Evolutionary conservation across 2,797 vertebrate genomes (phyloP).

Genomic region (Neosilurus hyrtlii): DNA sequence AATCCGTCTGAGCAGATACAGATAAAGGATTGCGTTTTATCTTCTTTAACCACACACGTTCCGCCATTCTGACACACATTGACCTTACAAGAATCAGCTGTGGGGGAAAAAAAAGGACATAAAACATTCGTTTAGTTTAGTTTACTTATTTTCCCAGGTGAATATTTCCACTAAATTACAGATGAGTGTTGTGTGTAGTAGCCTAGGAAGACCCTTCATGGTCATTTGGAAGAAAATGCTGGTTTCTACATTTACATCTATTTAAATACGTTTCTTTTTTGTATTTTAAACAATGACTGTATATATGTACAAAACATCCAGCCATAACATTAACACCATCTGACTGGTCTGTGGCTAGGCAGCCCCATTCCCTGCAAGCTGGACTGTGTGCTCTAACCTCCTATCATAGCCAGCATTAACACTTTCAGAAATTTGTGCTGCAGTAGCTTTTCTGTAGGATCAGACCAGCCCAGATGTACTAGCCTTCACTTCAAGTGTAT

Average conservation of each 20-base stretch:
- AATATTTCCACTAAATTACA: neutral
- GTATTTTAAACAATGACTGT: neutral
- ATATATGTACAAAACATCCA: no score
- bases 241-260: no score
- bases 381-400: no score
- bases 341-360: no score
- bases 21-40: constrained; percentile 71
- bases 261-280: neutral
- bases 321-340: no score
- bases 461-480: no score
- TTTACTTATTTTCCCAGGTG: neutral
- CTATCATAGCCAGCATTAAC: no score
- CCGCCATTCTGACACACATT: constrained; percentile 87
- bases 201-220: neutral
- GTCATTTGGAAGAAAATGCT: neutral
- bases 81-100: constrained; percentile 84
- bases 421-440: no score
- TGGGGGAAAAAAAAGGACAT: constrained; percentile 18
- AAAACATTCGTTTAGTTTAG: neutral
- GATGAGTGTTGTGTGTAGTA: neutral
- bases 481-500: no score
- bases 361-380: no score
- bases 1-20: constrained; percentile 90
- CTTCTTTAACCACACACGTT: constrained; percentile 78
- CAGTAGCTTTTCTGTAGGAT: no score